Percentiles rank a stretch among this genome's conserved stretches.
Evolutionary conservation across 2,888 invertebrate species (phyloP).

Genomic region (Drosophila prostipennis): DNA sequence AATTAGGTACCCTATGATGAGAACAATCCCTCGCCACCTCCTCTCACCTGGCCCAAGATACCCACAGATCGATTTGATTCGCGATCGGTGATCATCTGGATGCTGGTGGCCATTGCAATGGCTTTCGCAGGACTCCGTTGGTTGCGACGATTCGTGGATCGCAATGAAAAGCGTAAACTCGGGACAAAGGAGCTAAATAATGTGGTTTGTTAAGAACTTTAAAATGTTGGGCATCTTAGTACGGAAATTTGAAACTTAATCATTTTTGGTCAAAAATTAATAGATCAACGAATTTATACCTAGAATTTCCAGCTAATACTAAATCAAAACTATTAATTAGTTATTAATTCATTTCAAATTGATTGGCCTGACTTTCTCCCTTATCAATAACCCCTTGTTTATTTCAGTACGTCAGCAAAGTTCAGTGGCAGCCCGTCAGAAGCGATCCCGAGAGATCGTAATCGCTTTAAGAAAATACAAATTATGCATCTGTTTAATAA

Average conservation of each 20-base stretch:
- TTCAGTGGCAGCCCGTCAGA: conserved; percentile 35
- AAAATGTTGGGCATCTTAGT: too few relatives aligned
- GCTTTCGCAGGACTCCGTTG: conserved; percentile 79
- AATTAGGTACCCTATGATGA: conserved; percentile 33
- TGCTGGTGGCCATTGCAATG: conserved; percentile 79
- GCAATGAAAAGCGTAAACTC: conserved; percentile 41
- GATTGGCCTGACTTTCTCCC: conserved; percentile 3
- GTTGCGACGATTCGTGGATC: conserved; percentile 71
- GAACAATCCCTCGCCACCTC: conserved; percentile 54
- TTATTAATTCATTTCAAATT: neutral
- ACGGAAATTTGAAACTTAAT: too few relatives aligned
- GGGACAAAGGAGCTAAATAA: conserved; percentile 6
- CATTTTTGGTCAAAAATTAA: too few relatives aligned
- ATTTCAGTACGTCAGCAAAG: conserved; percentile 44
- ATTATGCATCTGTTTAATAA: neutral
- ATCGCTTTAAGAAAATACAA: neutral
- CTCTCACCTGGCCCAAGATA: conserved; percentile 79
- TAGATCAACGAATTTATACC: too few relatives aligned
- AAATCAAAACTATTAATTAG: too few relatives aligned
- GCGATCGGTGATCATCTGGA: conserved; percentile 83
- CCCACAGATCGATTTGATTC: conserved; percentile 81
- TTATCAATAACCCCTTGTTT: conserved; percentile 17
- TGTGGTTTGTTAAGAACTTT: conserved; percentile 42
- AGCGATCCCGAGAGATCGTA: conserved; percentile 27
- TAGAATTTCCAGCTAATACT: too few relatives aligned